Evolutionary conservation across 2,113 vertebrate genomes (phyloP).

Genomic region (Choloepus hoffmanni): DNA sequence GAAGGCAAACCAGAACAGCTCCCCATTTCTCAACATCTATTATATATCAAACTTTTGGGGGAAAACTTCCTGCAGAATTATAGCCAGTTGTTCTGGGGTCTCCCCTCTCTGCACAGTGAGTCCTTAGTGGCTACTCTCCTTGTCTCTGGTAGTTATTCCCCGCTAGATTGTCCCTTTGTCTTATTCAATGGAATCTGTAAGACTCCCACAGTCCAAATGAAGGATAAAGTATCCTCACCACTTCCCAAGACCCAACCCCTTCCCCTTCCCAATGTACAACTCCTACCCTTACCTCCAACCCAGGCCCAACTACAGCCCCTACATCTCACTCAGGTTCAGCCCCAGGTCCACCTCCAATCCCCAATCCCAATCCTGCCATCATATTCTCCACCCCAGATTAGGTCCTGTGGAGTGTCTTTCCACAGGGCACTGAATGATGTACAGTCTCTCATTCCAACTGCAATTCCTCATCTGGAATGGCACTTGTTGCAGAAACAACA

Average conservation of each 20-base stretch:
- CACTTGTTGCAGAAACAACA: slow-evolving; percentile 26
- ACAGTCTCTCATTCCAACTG: neutral
- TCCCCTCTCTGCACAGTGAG: slow-evolving; percentile 71
- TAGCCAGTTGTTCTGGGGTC: slow-evolving; percentile 69
- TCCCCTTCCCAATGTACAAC: neutral
- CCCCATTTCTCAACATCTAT: neutral
- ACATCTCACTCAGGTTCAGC: neutral
- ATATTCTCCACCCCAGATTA: neutral
- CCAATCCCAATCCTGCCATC: neutral
- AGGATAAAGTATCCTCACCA: neutral
- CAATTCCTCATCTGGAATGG: neutral
- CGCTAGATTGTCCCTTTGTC: neutral
- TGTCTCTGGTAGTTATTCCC: neutral
- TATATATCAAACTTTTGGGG: neutral
- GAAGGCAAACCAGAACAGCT: slow-evolving; percentile 16
- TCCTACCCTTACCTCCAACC: neutral
- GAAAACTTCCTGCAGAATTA: slow-evolving; percentile 14
- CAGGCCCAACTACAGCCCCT: neutral
- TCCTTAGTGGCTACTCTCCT: slow-evolving; percentile 56
- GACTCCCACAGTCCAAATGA: neutral
- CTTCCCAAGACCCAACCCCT: rapidly evolving
- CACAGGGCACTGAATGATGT: neutral
- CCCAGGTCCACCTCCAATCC: neutral
- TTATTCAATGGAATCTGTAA: slow-evolving; percentile 59
- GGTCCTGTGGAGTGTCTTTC: neutral